A percentile compares a stretch with the other conserved stretches of the same genome.
Conservation (phyloP, 2,888 invertebrate genomes). For the Ametastegia equiseti region DNA sequence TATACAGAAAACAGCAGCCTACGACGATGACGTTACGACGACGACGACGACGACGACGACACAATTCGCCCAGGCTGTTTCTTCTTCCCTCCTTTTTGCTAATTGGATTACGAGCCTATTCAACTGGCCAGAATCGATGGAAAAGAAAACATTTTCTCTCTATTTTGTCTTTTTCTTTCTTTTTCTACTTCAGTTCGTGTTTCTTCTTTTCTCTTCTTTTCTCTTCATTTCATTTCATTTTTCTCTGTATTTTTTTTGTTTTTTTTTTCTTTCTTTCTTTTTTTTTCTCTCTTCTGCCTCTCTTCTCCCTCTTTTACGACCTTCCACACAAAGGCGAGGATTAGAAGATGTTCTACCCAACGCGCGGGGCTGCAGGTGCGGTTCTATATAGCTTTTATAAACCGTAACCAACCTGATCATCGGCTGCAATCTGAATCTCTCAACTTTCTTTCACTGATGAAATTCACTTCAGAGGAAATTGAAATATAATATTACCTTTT, state of each 20-base stretch:
- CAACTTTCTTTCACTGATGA: not conserved
- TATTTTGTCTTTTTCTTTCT: not conserved
- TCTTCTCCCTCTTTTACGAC: not conserved
- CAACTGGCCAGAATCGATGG: slow-evolving; percentile 29
- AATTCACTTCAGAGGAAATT: not conserved
- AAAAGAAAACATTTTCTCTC: slow-evolving; percentile 29
- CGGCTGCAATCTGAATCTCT: not conserved
- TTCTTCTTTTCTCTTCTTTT: not conserved
- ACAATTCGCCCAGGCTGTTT: slow-evolving; percentile 26
- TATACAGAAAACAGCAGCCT: no score
- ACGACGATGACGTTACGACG: no score
- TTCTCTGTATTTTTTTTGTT: not conserved
- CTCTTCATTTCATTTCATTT: not conserved
- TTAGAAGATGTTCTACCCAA: not conserved
- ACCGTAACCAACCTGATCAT: not conserved
- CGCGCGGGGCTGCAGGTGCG: not conserved
- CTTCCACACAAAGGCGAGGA: not conserved
- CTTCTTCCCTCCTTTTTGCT: not conserved
- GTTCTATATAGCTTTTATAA: not conserved
- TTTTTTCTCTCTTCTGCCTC: not conserved
- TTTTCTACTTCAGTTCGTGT: not conserved
- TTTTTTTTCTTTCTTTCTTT: not conserved
- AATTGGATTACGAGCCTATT: slow-evolving; percentile 41
- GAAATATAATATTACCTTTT: no score
- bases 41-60: not conserved